These are phyloP conservation scores for Anastrepha ludens DNA, from an alignment of 1,140 invertebrate genomes.

Conservation along the genomic window DNA sequence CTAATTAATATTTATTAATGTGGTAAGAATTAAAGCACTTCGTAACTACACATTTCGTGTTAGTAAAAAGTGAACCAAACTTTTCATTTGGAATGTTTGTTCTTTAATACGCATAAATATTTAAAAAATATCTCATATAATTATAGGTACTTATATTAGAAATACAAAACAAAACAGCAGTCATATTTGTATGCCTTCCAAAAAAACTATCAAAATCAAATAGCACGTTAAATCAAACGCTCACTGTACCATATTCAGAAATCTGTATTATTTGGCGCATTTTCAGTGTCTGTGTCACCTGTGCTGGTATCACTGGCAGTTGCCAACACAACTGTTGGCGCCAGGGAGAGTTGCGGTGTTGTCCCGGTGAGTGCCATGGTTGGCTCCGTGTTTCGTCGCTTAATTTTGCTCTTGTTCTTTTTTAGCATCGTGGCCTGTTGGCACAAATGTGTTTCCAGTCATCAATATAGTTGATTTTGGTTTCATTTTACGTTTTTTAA, in stretches of 20 bases:
- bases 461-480: not conserved
- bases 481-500: not conserved
- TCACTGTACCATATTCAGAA: slow-evolving; percentile 81
- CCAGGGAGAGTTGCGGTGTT: slow-evolving; percentile 76
- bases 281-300: slow-evolving; percentile 74
- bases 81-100: slow-evolving; percentile 43
- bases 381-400: slow-evolving; percentile 93
- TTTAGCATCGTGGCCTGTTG: slow-evolving; percentile 89
- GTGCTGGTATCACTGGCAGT: slow-evolving; percentile 71
- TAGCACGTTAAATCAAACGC: slow-evolving; percentile 78
- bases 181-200: not conserved
- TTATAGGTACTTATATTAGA: not conserved
- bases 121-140: not conserved
- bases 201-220: slow-evolving; percentile 16
- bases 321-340: slow-evolving; percentile 64
- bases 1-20: not conserved
- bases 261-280: slow-evolving; percentile 73
- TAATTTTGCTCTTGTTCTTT: slow-evolving; percentile 95
- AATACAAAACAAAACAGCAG: not conserved
- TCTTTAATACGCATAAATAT: not conserved
- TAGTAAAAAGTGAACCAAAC: slow-evolving; percentile 7
- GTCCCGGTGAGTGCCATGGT: slow-evolving; percentile 84
- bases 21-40: not conserved
- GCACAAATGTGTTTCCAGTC: slow-evolving; percentile 4
- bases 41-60: too few species aligned